Conservation (phyloP, 1,140 invertebrate genomes). For the Zaprionus africanus region DNA sequence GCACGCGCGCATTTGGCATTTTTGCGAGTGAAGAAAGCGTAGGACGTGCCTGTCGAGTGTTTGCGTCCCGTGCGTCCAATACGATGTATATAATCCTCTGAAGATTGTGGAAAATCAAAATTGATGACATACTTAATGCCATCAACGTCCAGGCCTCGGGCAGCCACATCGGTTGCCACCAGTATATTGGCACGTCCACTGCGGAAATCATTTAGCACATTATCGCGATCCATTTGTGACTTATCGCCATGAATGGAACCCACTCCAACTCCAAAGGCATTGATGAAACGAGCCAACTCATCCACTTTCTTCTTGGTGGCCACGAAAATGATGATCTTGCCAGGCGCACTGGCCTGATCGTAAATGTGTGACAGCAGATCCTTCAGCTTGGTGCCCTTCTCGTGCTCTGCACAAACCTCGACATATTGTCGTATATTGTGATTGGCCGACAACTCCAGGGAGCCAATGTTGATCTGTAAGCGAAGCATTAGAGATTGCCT, state of each 20-base stretch:
- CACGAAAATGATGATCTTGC: conserved; percentile 98
- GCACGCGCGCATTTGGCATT: conserved; percentile 89
- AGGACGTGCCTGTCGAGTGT: conserved; percentile 71
- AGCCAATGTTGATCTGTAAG: conserved; percentile 95
- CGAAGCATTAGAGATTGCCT: background rate
- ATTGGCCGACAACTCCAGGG: conserved; percentile 95
- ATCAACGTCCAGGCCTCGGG: conserved; percentile 97
- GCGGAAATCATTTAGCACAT: conserved; percentile 97
- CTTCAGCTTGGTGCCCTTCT: conserved; percentile 93
- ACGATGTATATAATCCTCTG: conserved; percentile 99
- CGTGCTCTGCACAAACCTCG: conserved; percentile 95
- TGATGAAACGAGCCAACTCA: conserved; percentile 94
- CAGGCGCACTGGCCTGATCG: conserved; percentile 91
- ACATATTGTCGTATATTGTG: conserved; percentile 98
- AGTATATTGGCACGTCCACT: conserved; percentile 94
- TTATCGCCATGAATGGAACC: conserved; percentile 91
- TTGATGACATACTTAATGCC: conserved; percentile 99
- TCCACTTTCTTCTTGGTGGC: conserved; percentile 99
- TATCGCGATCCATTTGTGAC: conserved; percentile 97
- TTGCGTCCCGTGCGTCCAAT: conserved; percentile 97
- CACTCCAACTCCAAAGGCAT: conserved; percentile 95
- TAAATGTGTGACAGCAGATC: conserved; percentile 94
- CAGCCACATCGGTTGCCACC: conserved; percentile 99
- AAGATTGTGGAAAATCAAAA: conserved; percentile 98
- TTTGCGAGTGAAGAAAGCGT: conserved; percentile 76